These are phyloP conservation scores for Apogon hyalosoma DNA, from an alignment of 2,797 vertebrate species.

Conservation along the genomic window DNA sequence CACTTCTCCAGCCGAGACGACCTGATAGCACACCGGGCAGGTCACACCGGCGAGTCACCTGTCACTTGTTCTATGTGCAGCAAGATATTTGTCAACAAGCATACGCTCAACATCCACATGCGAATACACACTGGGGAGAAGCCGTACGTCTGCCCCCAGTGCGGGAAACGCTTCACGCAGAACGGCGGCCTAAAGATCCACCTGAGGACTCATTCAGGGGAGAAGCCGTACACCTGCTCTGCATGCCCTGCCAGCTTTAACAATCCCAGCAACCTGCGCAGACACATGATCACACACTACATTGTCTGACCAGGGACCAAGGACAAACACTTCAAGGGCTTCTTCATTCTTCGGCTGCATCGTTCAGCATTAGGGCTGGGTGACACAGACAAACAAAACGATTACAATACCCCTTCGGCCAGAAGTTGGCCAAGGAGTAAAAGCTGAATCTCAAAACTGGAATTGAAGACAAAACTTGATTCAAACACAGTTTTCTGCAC, in stretches of 20 bases:
- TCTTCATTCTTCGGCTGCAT: background rate
- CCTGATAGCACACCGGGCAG: slow-evolving; percentile 67
- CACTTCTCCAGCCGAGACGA: slow-evolving; percentile 69
- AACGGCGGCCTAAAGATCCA: slow-evolving; percentile 82
- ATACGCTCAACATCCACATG: slow-evolving; percentile 79
- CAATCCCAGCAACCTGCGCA: slow-evolving; percentile 82
- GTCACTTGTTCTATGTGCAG: slow-evolving; percentile 66
- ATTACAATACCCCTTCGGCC: too few species aligned
- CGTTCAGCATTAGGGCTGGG: background rate
- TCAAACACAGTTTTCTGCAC: too few species aligned
- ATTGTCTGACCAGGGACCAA: slow-evolving; percentile 37
- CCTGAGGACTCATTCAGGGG: slow-evolving; percentile 81
- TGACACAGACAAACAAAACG: too few species aligned
- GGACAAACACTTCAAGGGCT: background rate
- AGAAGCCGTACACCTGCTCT: slow-evolving; percentile 78
- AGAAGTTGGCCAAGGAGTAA: too few species aligned
- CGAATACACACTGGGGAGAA: slow-evolving; percentile 82
- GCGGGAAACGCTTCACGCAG: slow-evolving; percentile 82
- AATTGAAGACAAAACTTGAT: too few species aligned
- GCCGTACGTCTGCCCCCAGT: slow-evolving; percentile 76
- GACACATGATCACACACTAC: slow-evolving; percentile 80
- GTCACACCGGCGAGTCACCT: slow-evolving; percentile 73
- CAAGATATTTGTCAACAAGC: slow-evolving; percentile 78
- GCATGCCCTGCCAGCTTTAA: slow-evolving; percentile 78
- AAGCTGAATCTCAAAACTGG: too few species aligned